A percentile compares a stretch with the other conserved stretches of the same genome.
Conservation (phyloP, 2,797 vertebrate species). For the Harpagifer antarcticus region DNA sequence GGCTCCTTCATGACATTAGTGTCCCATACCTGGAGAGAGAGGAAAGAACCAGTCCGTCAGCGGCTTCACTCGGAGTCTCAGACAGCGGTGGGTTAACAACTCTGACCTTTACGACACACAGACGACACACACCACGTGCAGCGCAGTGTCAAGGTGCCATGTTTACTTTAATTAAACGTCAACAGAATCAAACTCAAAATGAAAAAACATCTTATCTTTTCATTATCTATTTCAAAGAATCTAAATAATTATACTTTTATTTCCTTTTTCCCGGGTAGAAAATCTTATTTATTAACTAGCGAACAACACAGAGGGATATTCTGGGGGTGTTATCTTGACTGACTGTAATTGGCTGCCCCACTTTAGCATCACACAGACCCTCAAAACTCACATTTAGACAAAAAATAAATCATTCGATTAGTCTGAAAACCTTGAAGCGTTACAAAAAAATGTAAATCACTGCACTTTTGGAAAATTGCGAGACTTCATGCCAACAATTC, state of each 20-base stretch:
- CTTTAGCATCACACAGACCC: conserved; percentile 1
- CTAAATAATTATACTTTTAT: neutral
- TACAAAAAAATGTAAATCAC: too few relatives aligned
- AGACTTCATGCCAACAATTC: too few relatives aligned
- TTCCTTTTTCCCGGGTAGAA: neutral
- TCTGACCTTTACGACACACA: conserved; percentile 9
- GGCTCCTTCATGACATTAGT: conserved; percentile 86
- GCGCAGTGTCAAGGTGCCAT: conserved; percentile 11
- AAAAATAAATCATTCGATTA: too few relatives aligned
- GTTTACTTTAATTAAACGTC: neutral
- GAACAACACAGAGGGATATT: neutral
- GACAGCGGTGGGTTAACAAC: conserved; percentile 31
- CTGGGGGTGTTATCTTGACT: neutral
- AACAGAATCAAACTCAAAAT: neutral
- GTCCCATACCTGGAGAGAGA: conserved; percentile 91
- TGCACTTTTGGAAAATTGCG: too few relatives aligned
- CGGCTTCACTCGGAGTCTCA: neutral
- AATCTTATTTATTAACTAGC: neutral
- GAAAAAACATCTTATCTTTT: neutral
- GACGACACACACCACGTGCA: conserved; percentile 10
- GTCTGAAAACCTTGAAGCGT: too few relatives aligned
- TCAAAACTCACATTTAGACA: conserved; percentile 1
- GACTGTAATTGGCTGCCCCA: neutral
- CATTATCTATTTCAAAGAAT: neutral
- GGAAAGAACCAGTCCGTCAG: conserved; percentile 38